Base-by-base conservation (phyloP, 2,888 invertebrate species). In the Pammene aurita region DNA sequence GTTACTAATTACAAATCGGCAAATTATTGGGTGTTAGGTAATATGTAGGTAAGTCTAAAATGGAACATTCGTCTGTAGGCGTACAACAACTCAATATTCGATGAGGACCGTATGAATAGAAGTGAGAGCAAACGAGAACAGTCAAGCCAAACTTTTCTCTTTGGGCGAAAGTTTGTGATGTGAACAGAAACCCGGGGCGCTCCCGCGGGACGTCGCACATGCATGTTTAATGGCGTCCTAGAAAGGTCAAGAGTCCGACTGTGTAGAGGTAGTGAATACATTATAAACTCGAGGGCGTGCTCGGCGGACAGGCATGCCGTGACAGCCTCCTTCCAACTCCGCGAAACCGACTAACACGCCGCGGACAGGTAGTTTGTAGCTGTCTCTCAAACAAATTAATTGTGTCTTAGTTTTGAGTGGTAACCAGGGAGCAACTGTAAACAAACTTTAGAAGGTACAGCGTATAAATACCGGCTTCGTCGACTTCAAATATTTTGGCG, bases 311-410 rank as follows among this genome's bases (percentile, higher is more conserved):
- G 76, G 75, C 80, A 76, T 79, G 79, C 75, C 83, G 78, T 83
- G 85, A 87, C 86, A 87, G 84, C 84, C 85, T 86, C 87, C 88
- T 88, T 86, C 82, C 77, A 87, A 88, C 80, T 89, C 84, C 76
- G 46, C 58, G 46, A 65, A 46, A 46, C 58, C 68, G 55, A 82
- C 81, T 82, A 86, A 85, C 85, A 80, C 83, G 78, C 79, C 79
- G 82, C 80, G 83, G 87, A 86, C 88, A 90, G 89, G 87, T 90
- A 88, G 87, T 91, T 90, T 88, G 89, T 88, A 86, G 84, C 88
- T 89, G 88, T 89, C 91, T 87, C 86, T 87, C 88, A 89, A 90
- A 87, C 84, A 89, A 91, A 90, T 90, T 90, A 91, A 90, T 90
- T 89, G 86, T 87, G 86, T 86, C 87, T 89, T 84, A 86, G 85